Evolutionary conservation across 1,140 invertebrate genomes (phyloP), one percentile per base, ranked within the genome.

Genomic region (Caenorhabditis latens): DNA sequence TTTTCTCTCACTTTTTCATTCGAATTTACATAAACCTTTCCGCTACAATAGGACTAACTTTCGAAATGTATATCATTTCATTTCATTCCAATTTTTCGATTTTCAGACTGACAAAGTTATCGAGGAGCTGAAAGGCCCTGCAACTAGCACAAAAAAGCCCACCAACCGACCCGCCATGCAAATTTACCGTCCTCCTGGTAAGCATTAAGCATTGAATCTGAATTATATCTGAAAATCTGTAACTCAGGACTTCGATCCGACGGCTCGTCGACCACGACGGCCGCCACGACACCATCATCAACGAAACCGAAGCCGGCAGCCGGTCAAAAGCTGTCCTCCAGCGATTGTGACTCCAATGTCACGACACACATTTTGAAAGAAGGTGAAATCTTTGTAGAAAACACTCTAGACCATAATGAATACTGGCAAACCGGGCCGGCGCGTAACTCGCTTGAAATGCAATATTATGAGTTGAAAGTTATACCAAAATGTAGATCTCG

Each of bases 101-200:
- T 79, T 79, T 79, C 71, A 79, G 71, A 79, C 71, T 79, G 71
- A 79, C 46, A 48, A 79, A 53, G 46, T 50, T n/a, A 79, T 79
- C 53, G 71, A 53, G 50, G 71, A 79, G 43, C 46, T 79, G 46
- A 79, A 79, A 50, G 40, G 32, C 50, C 50, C 71, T 11, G n/a
- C 83, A 48, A 24, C 53, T 4, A 48, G 32, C 55, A 84, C 55
- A 86, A 87, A 87, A 82, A 87, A 87, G 86, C 84, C 87, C 67
- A 43, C 85, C 63, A 86, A 84, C 63, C 46, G 87, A 83, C 87
- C 87, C 43, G 85, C 85, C 65, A 88, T 88, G 87, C 87, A 88
- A 83, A 85, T 88, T 67, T 88, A 88, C 75, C 87, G 87, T 75
- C 87, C 87, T 24, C 87, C 87, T 55, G 87, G 87, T 88, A 83